These are phyloP conservation scores for Philonicus albiceps DNA, from an alignment of 2,888 invertebrate genomes.

Conservation along the genomic window DNA sequence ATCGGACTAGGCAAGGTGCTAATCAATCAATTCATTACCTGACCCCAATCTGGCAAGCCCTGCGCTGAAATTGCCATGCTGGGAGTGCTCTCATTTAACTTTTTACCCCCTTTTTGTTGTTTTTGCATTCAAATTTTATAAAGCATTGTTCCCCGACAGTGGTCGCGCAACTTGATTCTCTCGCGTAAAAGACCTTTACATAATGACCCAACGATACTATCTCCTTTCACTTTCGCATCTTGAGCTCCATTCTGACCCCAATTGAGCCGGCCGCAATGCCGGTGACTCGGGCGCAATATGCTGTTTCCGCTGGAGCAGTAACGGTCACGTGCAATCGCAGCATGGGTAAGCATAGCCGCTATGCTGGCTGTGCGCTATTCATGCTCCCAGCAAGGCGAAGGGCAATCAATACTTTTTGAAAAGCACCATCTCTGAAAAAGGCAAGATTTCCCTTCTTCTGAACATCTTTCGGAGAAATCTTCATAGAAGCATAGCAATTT, in stretches of 20 bases:
- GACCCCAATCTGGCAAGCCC: constrained; percentile 4
- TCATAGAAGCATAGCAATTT: not conserved
- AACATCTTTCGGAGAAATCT: not conserved
- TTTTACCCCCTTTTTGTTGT: not conserved
- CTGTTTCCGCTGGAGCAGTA: not conserved
- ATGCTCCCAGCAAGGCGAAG: not conserved
- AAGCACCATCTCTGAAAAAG: not conserved
- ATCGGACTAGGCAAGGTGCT: not conserved
- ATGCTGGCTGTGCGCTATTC: not conserved
- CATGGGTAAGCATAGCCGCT: not conserved
- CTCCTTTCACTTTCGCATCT: constrained; percentile 36
- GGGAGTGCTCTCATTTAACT: not conserved
- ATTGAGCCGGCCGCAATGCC: not conserved
- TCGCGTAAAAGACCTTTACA: constrained; percentile 20
- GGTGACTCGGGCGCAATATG: not conserved
- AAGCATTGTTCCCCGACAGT: not conserved
- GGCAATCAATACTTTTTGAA: not conserved
- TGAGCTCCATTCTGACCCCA: not conserved
- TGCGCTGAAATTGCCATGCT: not conserved
- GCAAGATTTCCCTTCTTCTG: not conserved
- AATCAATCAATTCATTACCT: constrained; percentile 9
- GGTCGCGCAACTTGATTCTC: not conserved
- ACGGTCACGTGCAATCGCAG: not conserved
- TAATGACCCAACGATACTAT: not conserved
- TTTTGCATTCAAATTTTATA: not conserved